phyloP scores from a whole-genome alignment of 2,888 invertebrate species.

The Eupithecia vulgata region DNA sequence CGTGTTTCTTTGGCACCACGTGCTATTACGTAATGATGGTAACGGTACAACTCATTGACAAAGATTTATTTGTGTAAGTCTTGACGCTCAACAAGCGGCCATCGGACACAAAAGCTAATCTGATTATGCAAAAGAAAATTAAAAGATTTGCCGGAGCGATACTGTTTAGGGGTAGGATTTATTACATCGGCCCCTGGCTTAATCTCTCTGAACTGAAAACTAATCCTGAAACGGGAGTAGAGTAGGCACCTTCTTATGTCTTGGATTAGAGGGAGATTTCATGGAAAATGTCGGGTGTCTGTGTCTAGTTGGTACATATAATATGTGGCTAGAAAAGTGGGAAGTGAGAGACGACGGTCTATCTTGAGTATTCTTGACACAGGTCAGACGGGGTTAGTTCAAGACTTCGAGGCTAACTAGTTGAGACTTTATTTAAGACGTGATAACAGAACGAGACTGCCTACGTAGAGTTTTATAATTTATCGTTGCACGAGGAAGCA shows the following conservation, averaged over 20 bases:
- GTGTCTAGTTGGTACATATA: not conserved
- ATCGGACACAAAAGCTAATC: slow-evolving; percentile 28
- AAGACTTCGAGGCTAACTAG: not conserved
- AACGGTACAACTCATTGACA: slow-evolving; percentile 76
- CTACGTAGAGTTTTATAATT: not conserved
- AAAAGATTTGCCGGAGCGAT: slow-evolving; percentile 33
- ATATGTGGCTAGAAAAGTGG: not conserved
- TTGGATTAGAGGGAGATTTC: slow-evolving; percentile 6
- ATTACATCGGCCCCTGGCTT: slow-evolving; percentile 18
- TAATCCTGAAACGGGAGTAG: slow-evolving; percentile 21
- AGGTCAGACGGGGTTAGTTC: slow-evolving; percentile 11
- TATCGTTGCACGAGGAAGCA: not conserved
- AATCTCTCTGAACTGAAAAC: slow-evolving; percentile 26
- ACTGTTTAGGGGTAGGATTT: slow-evolving; percentile 27
- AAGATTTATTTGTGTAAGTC: slow-evolving; percentile 71
- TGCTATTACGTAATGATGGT: slow-evolving; percentile 75
- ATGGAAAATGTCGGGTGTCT: not conserved
- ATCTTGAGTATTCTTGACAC: slow-evolving; percentile 12
- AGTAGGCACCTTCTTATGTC: slow-evolving; percentile 9
- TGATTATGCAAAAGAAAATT: slow-evolving; percentile 37
- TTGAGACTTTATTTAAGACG: not conserved
- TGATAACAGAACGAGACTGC: not conserved
- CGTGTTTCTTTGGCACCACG: slow-evolving; percentile 60
- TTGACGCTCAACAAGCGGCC: slow-evolving; percentile 56
- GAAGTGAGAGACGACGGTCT: slow-evolving; percentile 5